A percentile compares a stretch with the other conserved stretches of the same genome.
These are phyloP conservation scores for Melolontha melolontha DNA, from an alignment of 2,888 invertebrate species.

Conservation along the genomic window DNA sequence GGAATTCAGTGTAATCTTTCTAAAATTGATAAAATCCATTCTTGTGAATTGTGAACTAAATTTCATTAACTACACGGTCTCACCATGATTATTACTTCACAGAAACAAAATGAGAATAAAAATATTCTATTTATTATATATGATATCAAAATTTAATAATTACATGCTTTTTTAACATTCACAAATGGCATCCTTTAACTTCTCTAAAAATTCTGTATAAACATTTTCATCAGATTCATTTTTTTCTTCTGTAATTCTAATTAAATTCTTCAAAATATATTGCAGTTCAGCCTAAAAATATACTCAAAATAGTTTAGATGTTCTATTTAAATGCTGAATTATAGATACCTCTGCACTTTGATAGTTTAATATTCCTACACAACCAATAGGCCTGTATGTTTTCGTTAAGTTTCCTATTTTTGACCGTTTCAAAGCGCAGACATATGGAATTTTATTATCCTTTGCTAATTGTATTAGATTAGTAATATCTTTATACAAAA, in stretches of 20 bases:
- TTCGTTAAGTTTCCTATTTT: constrained; percentile 70
- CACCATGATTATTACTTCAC: too few species aligned
- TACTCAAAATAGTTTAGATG: not conserved
- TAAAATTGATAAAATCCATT: too few species aligned
- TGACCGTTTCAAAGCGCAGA: constrained; percentile 71
- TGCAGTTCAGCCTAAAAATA: constrained; percentile 34
- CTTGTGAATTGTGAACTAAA: too few species aligned
- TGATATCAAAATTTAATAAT: too few species aligned
- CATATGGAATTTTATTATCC: constrained; percentile 68
- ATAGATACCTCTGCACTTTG: constrained; percentile 70
- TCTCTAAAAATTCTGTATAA: constrained; percentile 15
- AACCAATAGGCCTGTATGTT: constrained; percentile 72
- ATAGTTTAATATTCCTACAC: constrained; percentile 73
- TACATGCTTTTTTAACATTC: too few species aligned
- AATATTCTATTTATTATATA: too few species aligned
- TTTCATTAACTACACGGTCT: too few species aligned
- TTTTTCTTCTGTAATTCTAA: not conserved
- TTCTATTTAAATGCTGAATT: not conserved
- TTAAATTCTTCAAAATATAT: constrained; percentile 11
- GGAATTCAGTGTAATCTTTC: too few species aligned
- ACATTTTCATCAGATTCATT: not conserved
- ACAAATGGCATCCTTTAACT: constrained; percentile 13
- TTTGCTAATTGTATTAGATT: constrained; percentile 67
- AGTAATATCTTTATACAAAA: constrained; percentile 69
- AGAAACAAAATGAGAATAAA: too few species aligned